A percentile compares a stretch with the other conserved stretches of the same genome.
phyloP scores from a whole-genome alignment of 2,888 invertebrate species.

The Halocaridina rubra region DNA sequence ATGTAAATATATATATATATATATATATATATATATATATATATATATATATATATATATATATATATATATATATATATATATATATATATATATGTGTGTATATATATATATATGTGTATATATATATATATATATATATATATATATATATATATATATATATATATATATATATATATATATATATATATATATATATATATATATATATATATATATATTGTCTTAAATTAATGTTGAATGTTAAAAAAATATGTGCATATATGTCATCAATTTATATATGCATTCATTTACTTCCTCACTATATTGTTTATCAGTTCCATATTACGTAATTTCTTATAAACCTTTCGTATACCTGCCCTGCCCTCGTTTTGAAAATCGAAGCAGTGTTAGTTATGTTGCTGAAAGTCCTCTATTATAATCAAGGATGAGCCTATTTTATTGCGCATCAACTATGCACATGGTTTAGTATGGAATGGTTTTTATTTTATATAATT shows the following conservation, averaged over 20 bases:
- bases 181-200: not conserved
- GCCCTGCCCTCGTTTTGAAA: no score
- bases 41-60: not conserved
- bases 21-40: not conserved
- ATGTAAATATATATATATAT: not conserved
- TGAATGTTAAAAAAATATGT: no score
- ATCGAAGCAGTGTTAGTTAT: no score
- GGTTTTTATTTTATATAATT: no score
- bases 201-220: not conserved
- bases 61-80: not conserved
- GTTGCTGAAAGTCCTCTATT: no score
- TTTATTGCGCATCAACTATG: no score
- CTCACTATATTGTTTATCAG: not conserved
- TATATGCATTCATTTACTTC: not conserved
- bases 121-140: not conserved
- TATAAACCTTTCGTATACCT: not conserved
- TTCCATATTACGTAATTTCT: not conserved
- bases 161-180: not conserved
- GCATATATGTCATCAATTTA: no score
- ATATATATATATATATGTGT: not conserved
- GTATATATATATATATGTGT: not conserved
- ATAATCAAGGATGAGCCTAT: no score
- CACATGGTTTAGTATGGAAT: no score
- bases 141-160: not conserved
- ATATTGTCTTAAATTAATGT: not conserved